Evolutionary conservation across 2,797 vertebrate species (phyloP), one percentile per base, ranked within the genome.

Genomic region (Manis javanica): DNA sequence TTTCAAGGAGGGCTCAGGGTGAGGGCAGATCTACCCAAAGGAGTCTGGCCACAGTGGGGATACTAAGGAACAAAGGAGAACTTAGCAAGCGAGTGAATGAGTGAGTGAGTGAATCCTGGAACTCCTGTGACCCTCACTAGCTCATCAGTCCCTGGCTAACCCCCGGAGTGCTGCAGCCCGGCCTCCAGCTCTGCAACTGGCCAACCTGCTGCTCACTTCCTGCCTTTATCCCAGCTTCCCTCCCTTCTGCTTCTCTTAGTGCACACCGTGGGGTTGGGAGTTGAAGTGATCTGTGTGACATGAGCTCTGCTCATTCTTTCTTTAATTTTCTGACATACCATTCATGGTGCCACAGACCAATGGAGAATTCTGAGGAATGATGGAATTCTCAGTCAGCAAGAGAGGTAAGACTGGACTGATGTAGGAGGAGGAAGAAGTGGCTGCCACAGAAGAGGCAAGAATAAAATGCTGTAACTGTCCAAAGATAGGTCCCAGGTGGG

Each of bases 341-440:
- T 46, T 10, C 14, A 12, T 5, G 11, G 24, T 57, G 15, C 29
- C 64, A 42, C 3, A 34, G 24, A 55, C 53, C 14, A 51, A 15
- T 63, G 34, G 82, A 87, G 55, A 68, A 82, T 87, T 91, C 82
- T 90, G 69, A 82, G 68, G 86, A 87, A 82, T 82, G 53, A 26
- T 75, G 63, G 24, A 51, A 77, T 64, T 91, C 75, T 72, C 24
- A 24, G 42, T 55, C 46, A 79, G 71, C 69, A 89, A 92, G 72
- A 63, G 59, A 68, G 61, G 23, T 39, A 51, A 90, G 39, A n/a
- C 31, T 57, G 64, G 29, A 42, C 71, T 84, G 14, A 68, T 83
- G 59, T 69, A 10, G 29, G 53, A 92, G 57, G 34, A 87, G 7
- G 71, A 78, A 57, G 64, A 55, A 49, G 31, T 15, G 72, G 63